A percentile compares a stretch with the other conserved stretches of the same genome.
phyloP scores from a whole-genome alignment of 2,113 vertebrate species.

The Micronisus gabar region DNA sequence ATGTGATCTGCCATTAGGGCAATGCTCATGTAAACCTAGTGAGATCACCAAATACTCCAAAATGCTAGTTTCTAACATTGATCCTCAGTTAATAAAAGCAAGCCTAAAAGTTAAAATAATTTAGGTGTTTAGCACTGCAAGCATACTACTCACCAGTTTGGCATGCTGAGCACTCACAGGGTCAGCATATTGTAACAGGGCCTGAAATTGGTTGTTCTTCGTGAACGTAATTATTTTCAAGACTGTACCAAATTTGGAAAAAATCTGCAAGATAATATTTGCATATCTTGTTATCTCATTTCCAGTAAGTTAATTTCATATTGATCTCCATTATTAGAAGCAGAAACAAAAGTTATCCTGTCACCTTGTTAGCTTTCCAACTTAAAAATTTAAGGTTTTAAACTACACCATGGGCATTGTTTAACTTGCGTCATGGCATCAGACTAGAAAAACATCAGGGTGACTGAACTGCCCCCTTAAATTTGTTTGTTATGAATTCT shows the following conservation, averaged over 20 bases:
- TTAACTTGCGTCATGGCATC: not conserved
- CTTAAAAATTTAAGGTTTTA: not conserved
- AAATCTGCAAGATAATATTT: constrained; percentile 79
- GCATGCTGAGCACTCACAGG: constrained; percentile 87
- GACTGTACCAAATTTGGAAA: constrained; percentile 94
- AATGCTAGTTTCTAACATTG: not conserved
- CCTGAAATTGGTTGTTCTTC: constrained; percentile 96
- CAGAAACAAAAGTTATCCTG: not conserved
- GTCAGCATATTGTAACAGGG: constrained; percentile 89
- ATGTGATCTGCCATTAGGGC: accelerated
- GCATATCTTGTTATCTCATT: not conserved
- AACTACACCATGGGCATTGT: accelerated
- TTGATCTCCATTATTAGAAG: not conserved
- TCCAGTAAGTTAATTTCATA: not conserved
- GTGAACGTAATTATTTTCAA: constrained; percentile 96
- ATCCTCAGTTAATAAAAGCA: not conserved
- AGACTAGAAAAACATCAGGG: not conserved
- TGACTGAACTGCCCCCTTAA: not conserved
- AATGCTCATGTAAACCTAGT: accelerated
- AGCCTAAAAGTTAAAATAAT: not conserved
- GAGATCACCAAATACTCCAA: not conserved
- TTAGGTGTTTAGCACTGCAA: not conserved
- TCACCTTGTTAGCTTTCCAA: not conserved
- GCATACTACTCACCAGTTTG: constrained; percentile 85
- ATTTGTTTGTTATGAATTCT: not conserved